Conservation (phyloP, 2,113 vertebrate species). For the Circaetus cinerascens region DNA sequence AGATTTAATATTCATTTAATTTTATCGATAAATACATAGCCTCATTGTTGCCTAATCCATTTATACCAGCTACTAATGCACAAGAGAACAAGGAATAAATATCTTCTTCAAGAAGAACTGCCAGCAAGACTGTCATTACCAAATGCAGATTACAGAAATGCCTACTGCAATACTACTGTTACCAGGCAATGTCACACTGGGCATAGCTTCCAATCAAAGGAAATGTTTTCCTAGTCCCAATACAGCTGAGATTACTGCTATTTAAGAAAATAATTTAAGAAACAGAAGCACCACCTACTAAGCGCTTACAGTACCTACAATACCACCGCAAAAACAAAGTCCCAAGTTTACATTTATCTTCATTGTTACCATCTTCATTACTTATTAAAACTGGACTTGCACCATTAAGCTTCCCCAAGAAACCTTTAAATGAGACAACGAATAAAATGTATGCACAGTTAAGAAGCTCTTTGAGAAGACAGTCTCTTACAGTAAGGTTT, state of each 20-base stretch:
- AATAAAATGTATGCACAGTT: conserved; percentile 17
- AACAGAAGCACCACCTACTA: conserved; percentile 27
- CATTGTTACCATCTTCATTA: conserved; percentile 43
- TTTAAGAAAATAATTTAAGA: neutral
- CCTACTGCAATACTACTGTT: neutral
- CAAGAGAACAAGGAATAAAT: neutral
- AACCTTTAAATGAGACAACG: conserved; percentile 18
- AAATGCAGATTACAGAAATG: neutral
- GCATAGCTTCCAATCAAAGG: neutral
- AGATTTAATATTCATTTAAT: neutral
- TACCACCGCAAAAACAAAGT: neutral
- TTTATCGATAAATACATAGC: neutral
- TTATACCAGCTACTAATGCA: neutral
- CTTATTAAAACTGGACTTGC: conserved; percentile 63
- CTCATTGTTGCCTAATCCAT: neutral
- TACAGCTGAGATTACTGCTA: neutral
- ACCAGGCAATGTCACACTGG: neutral
- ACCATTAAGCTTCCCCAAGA: conserved; percentile 53
- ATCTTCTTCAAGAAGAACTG: neutral
- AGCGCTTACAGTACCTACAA: neutral
- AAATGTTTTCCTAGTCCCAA: neutral
- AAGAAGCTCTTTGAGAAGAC: neutral
- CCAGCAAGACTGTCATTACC: neutral
- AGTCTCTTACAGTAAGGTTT: neutral
- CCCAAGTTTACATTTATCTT: conserved; percentile 42